Conservation (phyloP, 2,797 vertebrate species). For the Huso huso region DNA sequence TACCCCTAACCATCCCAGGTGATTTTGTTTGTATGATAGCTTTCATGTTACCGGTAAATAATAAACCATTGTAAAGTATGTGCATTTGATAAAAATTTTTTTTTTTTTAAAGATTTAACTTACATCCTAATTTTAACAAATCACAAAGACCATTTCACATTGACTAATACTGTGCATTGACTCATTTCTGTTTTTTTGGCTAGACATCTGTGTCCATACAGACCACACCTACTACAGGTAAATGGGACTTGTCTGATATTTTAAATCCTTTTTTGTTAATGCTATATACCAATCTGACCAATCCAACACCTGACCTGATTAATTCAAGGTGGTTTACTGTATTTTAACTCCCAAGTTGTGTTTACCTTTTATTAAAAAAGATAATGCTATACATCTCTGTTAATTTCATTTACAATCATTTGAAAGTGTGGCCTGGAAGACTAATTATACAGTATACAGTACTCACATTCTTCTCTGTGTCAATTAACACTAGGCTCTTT, state of each 20-base stretch:
- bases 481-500: too few species aligned
- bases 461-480: too few species aligned
- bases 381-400: conserved; percentile 35
- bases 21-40: conserved; percentile 22
- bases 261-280: too few species aligned
- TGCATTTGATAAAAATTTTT: conserved; percentile 42
- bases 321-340: not conserved
- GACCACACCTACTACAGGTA: conserved; percentile 22
- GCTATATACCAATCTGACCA: not conserved
- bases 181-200: conserved; percentile 38
- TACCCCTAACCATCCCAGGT: conserved; percentile 31
- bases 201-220: conserved; percentile 25
- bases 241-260: conserved; percentile 15
- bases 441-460: too few species aligned
- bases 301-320: conserved; percentile 30
- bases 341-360: conserved; percentile 9
- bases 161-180: conserved; percentile 15
- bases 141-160: conserved; percentile 34
- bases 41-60: conserved; percentile 40
- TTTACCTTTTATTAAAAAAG: conserved; percentile 11
- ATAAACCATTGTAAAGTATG: conserved; percentile 39
- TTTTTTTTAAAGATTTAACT: conserved; percentile 31
- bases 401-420: conserved; percentile 25
- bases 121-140: conserved; percentile 42
- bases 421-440: conserved; percentile 5